phyloP scores from a whole-genome alignment of 1,140 invertebrate genomes.

The Drosophila athabasca region DNA sequence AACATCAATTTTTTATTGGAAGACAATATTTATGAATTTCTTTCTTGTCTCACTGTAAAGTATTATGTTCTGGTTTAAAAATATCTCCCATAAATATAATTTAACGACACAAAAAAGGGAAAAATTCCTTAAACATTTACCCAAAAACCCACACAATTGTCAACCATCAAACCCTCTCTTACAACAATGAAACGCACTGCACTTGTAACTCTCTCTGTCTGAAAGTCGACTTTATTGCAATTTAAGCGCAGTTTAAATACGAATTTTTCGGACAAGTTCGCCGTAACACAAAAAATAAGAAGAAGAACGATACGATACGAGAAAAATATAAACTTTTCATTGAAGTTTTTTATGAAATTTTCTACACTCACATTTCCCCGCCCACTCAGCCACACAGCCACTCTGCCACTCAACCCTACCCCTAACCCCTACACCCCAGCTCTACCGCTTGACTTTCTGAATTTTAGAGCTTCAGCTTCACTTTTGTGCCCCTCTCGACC shows the following conservation, averaged over 20 bases:
- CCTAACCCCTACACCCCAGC: background rate
- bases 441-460: conserved; percentile 54
- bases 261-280: conserved; percentile 69
- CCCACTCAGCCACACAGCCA: too few species aligned
- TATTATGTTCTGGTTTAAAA: too few species aligned
- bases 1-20: too few species aligned
- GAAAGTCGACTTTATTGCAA: conserved; percentile 62
- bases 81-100: too few species aligned
- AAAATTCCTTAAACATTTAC: too few species aligned
- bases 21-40: too few species aligned
- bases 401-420: too few species aligned
- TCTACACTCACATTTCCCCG: conserved; percentile 29
- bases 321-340: conserved; percentile 56
- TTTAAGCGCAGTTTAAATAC: conserved; percentile 80
- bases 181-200: too few species aligned
- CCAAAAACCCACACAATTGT: too few species aligned
- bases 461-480: conserved; percentile 41
- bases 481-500: conserved; percentile 30
- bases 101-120: too few species aligned
- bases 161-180: too few species aligned
- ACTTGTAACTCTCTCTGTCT: background rate
- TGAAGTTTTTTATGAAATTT: conserved; percentile 80
- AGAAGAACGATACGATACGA: conserved; percentile 6
- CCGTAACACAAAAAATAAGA: conserved; percentile 27
- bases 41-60: too few species aligned